A percentile compares a stretch with the other conserved stretches of the same genome.
Evolutionary conservation across 2,797 vertebrate genomes (phyloP).

Genomic region (Pangasius sanitwongsei): DNA sequence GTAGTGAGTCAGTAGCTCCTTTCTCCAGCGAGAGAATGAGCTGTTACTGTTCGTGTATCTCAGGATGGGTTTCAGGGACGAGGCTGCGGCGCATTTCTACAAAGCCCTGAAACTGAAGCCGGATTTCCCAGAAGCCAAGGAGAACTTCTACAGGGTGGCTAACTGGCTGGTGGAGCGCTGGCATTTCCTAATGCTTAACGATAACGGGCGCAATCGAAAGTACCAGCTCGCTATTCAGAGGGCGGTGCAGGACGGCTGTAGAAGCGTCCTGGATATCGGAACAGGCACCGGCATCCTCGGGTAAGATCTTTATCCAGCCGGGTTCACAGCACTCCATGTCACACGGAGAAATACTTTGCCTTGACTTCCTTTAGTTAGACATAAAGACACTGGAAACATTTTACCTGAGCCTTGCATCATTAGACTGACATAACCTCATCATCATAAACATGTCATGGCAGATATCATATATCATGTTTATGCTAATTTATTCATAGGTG

Average conservation of each 20-base stretch:
- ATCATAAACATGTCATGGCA: neutral
- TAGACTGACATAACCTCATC: neutral
- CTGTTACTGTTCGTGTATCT: neutral
- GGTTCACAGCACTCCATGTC: neutral
- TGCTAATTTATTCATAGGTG: too few relatives aligned
- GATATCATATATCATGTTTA: too few relatives aligned
- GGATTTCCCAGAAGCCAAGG: slow-evolving; percentile 88
- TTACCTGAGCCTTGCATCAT: neutral
- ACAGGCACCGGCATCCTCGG: slow-evolving; percentile 95
- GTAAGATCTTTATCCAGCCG: slow-evolving; percentile 69
- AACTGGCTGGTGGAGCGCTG: slow-evolving; percentile 98
- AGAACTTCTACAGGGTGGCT: slow-evolving; percentile 95
- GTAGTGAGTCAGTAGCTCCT: neutral
- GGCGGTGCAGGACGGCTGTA: slow-evolving; percentile 83
- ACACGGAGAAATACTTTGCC: neutral
- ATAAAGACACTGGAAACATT: neutral
- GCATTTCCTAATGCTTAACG: slow-evolving; percentile 99
- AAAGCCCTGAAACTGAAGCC: slow-evolving; percentile 94
- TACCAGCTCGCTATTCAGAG: slow-evolving; percentile 91
- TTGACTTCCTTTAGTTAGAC: neutral
- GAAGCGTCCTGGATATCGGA: slow-evolving; percentile 93
- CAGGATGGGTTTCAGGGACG: slow-evolving; percentile 96
- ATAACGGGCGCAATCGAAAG: slow-evolving; percentile 83
- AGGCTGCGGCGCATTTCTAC: slow-evolving; percentile 95
- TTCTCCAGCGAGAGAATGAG: neutral